phyloP scores from a whole-genome alignment of 2,797 vertebrate genomes.

The Megalops cyprinoides region DNA sequence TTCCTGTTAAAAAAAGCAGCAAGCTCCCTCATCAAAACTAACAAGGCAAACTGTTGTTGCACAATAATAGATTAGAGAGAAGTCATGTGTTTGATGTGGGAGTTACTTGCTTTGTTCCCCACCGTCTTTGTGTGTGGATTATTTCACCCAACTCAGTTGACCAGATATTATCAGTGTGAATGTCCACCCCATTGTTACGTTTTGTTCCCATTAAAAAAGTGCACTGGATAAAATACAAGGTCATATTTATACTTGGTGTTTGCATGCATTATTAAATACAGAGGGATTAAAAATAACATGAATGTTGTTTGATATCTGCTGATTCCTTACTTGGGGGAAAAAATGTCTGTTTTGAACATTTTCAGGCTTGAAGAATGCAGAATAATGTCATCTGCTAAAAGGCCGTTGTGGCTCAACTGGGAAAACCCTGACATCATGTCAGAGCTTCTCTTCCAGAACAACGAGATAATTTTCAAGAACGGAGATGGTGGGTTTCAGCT shows the following conservation, averaged over 20 bases:
- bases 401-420: constrained; percentile 96
- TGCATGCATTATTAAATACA: neutral
- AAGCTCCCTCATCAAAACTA: too few species aligned
- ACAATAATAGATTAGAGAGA: too few species aligned
- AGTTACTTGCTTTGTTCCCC: too few species aligned
- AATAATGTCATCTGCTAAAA: constrained; percentile 98
- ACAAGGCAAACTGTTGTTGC: too few species aligned
- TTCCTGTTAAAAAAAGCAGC: too few species aligned
- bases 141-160: too few species aligned
- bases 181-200: too few species aligned
- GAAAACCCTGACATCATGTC: constrained; percentile 99
- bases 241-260: neutral
- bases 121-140: too few species aligned
- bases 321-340: neutral
- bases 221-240: too few species aligned
- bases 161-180: too few species aligned
- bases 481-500: constrained; percentile 85
- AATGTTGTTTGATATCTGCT: neutral
- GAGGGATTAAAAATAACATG: neutral
- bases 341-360: neutral
- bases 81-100: too few species aligned
- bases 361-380: constrained; percentile 79
- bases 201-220: too few species aligned
- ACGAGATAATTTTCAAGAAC: constrained; percentile 98
- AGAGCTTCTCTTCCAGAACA: constrained; percentile 95